Base-by-base conservation (phyloP, 1,140 invertebrate genomes). In the Aphis craccivora region DNA sequence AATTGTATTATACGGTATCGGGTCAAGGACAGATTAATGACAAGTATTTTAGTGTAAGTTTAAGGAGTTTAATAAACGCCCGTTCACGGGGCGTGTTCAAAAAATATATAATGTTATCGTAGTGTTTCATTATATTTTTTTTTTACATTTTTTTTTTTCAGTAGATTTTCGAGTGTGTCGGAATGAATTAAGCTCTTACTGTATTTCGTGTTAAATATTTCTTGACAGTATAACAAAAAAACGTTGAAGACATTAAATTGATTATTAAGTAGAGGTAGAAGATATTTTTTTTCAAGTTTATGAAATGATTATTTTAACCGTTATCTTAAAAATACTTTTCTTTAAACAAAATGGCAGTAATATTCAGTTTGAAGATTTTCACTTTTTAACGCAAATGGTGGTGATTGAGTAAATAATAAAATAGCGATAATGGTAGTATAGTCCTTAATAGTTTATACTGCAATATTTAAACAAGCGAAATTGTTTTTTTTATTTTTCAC, bases 21-120 rank as follows among this genome's bases (percentile, higher is more conserved):
- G 91, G 91, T 93, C 91, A 93, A 93, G 91, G 91, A 37, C 90
- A 51, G 25, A n/a, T 83, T 43, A 89, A 89, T 89, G 22, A 89
- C 53, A 40, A 18, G 25, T 35, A 35, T 43, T 86, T 51, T 11
- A 37, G 87, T 25, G n/a, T 53, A 88, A 88, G 37, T 55, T 40
- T 86, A 86, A 25, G 25, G 18, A 89, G 48, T 53, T 53, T 22
- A 35, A 89, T 55, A 23, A 37, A 55, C 48, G 25, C 30, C 14
- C 8, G 60, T n/a, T n/a, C 60, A n/a, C 30, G 30, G 14, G 14
- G 30, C 60, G 30, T n/a, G 14, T 67, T 67, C 14, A n/a, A 5
- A 18, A 67, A 67, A 14, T n/a, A n/a, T 60, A 30, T 30, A 60
- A 60, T 60, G 30, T 60, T n/a, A n/a, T n/a, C n/a, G n/a, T 67